Base-by-base conservation (phyloP, 2,888 invertebrate species). In the Oligia latruncula region DNA sequence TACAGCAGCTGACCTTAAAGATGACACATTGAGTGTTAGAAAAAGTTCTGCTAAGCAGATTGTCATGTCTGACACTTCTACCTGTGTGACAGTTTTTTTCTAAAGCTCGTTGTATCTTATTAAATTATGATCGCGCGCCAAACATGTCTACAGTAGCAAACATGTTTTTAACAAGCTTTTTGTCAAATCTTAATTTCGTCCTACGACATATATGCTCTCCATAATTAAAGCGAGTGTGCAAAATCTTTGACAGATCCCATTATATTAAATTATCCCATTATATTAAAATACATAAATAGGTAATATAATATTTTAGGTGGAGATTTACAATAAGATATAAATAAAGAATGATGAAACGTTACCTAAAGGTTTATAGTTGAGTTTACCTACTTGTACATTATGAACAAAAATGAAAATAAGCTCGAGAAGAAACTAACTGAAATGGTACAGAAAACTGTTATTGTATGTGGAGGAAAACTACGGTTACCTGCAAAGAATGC, bases 211-310 rank as follows among this genome's bases (percentile, higher is more conserved):
- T 3, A 20, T 40, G 11, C 4, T 17, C 20, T n/a, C n/a, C 17
- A 6, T 43, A 58, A 20, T n/a, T 20, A 58, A 58, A n/a, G 13
- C 40, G 11, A n/a, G 17, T 17, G 46, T 60, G 52, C 65, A 46
- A 58, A 73, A 68, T 35, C 29, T 82, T 43, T 68, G 49, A 58
- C 58, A 52, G 60, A 29, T 65, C 11, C 5, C 11, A 29, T 29
- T 40, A 64, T 75, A 81, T 81, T 72, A 71, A 29, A 29, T 29
- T n/a, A n/a, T n/a, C n/a, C n/a, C n/a, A n/a, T n/a, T n/a, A n/a
- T n/a, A n/a, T n/a, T n/a, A n/a, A 81, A 71, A 68, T 40, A 11
- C 9, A 20, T 68, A 46, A 20, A 71, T 40, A 43, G 17, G n/a
- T 55, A 55, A 67, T 52, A 46, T 55, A 62, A 66, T 60, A 58